A percentile compares a stretch with the other conserved stretches of the same genome.
These are phyloP conservation scores for Lacerta bilineata DNA, from an alignment of 2,797 vertebrate species.

Conservation along the genomic window DNA sequence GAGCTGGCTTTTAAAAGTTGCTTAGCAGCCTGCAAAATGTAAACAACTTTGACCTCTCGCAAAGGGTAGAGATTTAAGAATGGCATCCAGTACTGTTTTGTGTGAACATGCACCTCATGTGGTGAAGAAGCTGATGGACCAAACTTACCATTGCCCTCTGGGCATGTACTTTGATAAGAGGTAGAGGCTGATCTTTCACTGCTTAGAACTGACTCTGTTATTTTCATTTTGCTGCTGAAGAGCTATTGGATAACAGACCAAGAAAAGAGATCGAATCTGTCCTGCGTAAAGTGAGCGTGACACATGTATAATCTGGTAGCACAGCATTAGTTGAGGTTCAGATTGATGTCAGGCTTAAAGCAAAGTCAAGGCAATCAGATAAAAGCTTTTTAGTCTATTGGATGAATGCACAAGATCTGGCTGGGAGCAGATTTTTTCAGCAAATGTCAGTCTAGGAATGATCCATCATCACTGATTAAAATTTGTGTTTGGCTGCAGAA, in stretches of 20 bases:
- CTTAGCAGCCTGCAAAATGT: conserved; percentile 24
- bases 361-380: conserved; percentile 17
- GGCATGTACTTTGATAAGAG: conserved; percentile 15
- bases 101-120: background rate
- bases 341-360: conserved; percentile 25
- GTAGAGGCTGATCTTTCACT: conserved; percentile 4
- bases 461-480: conserved; percentile 37
- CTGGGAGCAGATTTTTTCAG: conserved; percentile 31
- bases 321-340: conserved; percentile 12
- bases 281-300: conserved; percentile 4
- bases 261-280: background rate
- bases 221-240: conserved; percentile 29
- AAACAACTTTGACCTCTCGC: conserved; percentile 20
- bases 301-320: background rate
- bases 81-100: background rate
- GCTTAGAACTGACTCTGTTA: background rate
- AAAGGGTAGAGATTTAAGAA: conserved; percentile 26
- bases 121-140: background rate
- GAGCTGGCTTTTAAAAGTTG: conserved; percentile 9
- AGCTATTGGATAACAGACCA: conserved; percentile 5
- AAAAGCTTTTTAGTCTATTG: conserved; percentile 30
- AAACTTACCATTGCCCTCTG: background rate
- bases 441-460: conserved; percentile 20
- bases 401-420: conserved; percentile 17
- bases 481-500: conserved; percentile 16